Conservation (phyloP, 2,888 invertebrate genomes). For the Caenorhabditis afra region DNA sequence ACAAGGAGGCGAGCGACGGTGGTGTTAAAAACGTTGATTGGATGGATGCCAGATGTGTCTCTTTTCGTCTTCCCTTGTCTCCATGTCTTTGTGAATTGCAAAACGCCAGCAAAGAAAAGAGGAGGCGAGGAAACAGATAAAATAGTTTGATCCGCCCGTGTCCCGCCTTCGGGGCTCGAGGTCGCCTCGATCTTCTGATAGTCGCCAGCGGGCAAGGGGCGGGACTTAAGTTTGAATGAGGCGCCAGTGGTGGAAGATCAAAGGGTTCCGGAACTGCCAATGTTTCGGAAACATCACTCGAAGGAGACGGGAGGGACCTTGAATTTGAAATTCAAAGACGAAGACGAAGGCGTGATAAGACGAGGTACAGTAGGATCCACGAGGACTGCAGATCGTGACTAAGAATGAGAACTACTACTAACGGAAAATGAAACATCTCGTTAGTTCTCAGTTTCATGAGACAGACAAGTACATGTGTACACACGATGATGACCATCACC, state of each 20-base stretch:
- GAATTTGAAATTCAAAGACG: no score
- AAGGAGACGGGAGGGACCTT: no score
- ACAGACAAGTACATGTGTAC: slow-evolving; percentile 18
- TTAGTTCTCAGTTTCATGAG: slow-evolving; percentile 33
- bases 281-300: no score
- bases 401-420: background rate
- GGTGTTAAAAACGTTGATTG: slow-evolving; percentile 59
- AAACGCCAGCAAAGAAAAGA: slow-evolving; percentile 11
- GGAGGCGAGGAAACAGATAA: slow-evolving; percentile 18
- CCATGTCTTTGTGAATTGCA: slow-evolving; percentile 34
- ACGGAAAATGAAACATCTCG: slow-evolving; percentile 8
- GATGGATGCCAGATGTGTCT: slow-evolving; percentile 58
- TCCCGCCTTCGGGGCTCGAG: background rate
- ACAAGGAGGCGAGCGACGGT: slow-evolving; percentile 26
- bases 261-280: no score
- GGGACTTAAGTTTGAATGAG: background rate
- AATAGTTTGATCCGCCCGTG: background rate
- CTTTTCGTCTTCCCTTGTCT: slow-evolving; percentile 19
- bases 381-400: no score
- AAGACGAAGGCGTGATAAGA: no score
- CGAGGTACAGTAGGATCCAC: no score
- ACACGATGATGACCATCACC: slow-evolving; percentile 24
- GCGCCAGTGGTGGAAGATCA: no score
- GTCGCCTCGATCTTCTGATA: background rate
- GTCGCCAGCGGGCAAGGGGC: background rate